Evolutionary conservation across 2,113 vertebrate species (phyloP), one percentile per base, ranked within the genome.

Genomic region (Corythoichthys haematopterus): DNA sequence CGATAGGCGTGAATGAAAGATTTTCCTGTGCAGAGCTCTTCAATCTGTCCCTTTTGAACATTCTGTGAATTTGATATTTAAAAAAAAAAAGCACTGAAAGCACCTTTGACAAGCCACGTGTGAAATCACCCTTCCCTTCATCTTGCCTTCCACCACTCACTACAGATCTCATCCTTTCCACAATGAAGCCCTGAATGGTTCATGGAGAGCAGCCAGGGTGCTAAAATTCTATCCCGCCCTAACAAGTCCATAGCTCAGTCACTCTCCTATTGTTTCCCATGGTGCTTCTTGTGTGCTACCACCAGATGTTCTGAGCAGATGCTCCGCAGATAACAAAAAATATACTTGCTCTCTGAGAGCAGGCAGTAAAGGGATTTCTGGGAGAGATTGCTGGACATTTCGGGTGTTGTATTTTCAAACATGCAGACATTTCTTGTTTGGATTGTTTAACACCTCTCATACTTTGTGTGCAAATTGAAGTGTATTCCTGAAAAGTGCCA

Each of bases 281-380:
- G 68, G 81, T 43, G 77, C 78, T 64, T 73, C 14, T 15, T 75
- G 65, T 74, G 74, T 52, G 76, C 60, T 45, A 65, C 75, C 68
- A 46, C 73, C 88, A 89, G 86, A 88, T 88, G 86, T 86, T 88
- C 63, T 11, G 62, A 84, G 72, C 88, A 89, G 85, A 82, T 89
- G 88, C 70, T 84, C 57, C 76, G 53, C 70, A 9, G 69, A 67
- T 33, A 55, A 85, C 70, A 71, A 59, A 56, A 78, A 76, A 76
- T 64, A 67, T 69, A 76, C 74, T 75, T 52, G 12, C 65, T 77
- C 46, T 69, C 52, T 65, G 66, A 72, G 67, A 37, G 52, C 68
- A 13, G 14, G 40, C 67, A 20, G 10, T 35, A 60, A 50, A 7
- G 36, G 62, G 56, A 38, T 69, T 60, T 52, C 35, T 11, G 52